Percentiles rank a stretch among this genome's conserved stretches.
These are phyloP conservation scores for Ctenopoma multispine DNA, from an alignment of 2,797 vertebrate genomes.

Conservation along the genomic window DNA sequence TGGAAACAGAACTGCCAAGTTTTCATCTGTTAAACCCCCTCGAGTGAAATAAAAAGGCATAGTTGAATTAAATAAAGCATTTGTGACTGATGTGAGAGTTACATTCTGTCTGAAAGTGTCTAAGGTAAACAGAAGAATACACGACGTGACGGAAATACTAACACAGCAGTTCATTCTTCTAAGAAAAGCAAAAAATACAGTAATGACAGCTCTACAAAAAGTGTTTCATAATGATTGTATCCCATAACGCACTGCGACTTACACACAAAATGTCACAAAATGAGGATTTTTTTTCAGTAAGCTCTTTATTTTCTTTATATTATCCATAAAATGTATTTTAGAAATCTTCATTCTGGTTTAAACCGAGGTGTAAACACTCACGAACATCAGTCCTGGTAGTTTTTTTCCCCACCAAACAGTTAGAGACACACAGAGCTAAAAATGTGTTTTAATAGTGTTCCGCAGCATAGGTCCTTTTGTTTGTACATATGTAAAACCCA, in stretches of 20 bases:
- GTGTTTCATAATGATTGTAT: not conserved
- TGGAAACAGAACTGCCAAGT: constrained; percentile 77
- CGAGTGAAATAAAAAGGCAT: constrained; percentile 83
- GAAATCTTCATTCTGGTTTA: not conserved
- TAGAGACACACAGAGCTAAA: constrained; percentile 37
- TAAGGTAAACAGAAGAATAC: constrained; percentile 31
- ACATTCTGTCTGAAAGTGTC: constrained; percentile 61
- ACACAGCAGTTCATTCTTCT: not conserved
- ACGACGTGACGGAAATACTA: constrained; percentile 11
- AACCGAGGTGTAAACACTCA: constrained; percentile 35
- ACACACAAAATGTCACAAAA: constrained; percentile 14
- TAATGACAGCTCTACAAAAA: constrained; percentile 32
- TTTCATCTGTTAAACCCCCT: constrained; percentile 75
- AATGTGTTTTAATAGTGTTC: constrained; percentile 33
- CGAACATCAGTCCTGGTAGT: constrained; percentile 15
- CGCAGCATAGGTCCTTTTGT: constrained; percentile 27
- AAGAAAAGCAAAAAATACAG: not conserved
- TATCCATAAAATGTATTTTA: not conserved
- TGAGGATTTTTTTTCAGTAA: constrained; percentile 16
- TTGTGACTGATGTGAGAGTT: constrained; percentile 72
- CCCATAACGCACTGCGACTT: constrained; percentile 22
- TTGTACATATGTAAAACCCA: constrained; percentile 10
- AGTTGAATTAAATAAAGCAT: constrained; percentile 81
- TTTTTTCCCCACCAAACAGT: constrained; percentile 5
- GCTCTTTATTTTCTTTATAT: not conserved